phyloP scores from a whole-genome alignment of 92 coral and sea anemone genomes.

The Micromussa lordhowensis region DNA sequence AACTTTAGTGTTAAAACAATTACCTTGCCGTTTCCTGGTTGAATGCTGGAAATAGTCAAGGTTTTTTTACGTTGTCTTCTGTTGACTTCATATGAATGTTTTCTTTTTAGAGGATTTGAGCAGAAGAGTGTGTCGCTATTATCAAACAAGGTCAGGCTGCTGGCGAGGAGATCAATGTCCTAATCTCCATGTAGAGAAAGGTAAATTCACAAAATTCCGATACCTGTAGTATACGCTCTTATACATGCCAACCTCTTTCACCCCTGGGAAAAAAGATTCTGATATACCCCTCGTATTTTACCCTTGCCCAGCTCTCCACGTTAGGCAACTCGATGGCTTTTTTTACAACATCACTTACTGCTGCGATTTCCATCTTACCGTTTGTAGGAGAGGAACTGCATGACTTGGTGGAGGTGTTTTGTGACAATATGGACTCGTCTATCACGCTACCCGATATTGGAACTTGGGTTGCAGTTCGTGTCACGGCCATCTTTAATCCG shows the following conservation, averaged over 20 bases:
- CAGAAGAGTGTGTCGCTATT: slow-evolving; percentile 78
- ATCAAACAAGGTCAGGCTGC: slow-evolving; percentile 78
- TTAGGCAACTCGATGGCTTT: background rate
- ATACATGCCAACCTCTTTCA: too few relatives aligned
- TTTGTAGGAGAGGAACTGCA: slow-evolving; percentile 59
- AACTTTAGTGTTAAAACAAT: background rate
- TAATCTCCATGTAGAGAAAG: slow-evolving; percentile 78
- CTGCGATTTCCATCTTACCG: background rate
- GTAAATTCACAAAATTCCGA: slow-evolving; percentile 37
- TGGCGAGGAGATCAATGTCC: slow-evolving; percentile 90
- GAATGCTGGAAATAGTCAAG: too few relatives aligned
- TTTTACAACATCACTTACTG: background rate
- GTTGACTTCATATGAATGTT: slow-evolving; percentile 1
- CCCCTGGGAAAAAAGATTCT: too few relatives aligned
- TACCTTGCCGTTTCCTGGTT: too few relatives aligned
- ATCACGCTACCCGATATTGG: slow-evolving; percentile 82
- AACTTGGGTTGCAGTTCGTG: slow-evolving; percentile 93
- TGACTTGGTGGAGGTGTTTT: slow-evolving; percentile 76
- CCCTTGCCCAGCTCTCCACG: background rate
- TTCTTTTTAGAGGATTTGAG: slow-evolving; percentile 81
- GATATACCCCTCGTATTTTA: background rate
- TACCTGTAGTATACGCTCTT: too few relatives aligned
- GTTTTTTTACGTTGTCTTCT: background rate
- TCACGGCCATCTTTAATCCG: slow-evolving; percentile 96
- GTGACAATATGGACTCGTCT: slow-evolving; percentile 80